Evolutionary conservation across 2,888 invertebrate species (phyloP).

Genomic region (Julus scandinavius): DNA sequence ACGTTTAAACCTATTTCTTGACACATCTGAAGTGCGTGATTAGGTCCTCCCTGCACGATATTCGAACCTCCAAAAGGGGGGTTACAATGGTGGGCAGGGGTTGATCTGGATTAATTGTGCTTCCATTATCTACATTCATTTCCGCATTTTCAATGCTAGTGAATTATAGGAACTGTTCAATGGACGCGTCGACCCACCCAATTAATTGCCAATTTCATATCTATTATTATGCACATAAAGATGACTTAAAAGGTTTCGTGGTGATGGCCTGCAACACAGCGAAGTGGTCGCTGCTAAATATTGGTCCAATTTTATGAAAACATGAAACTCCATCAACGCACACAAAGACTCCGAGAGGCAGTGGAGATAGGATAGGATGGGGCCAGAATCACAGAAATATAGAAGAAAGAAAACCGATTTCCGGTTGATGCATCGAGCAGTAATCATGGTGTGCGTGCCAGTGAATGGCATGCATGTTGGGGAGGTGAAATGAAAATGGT

Average conservation of each 20-base stretch:
- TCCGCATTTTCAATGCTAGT: constrained; percentile 8
- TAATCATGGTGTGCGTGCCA: constrained; percentile 20
- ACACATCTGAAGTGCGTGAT: neutral
- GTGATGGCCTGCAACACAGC: constrained; percentile 36
- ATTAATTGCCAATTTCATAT: constrained; percentile 50
- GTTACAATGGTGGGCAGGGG: neutral
- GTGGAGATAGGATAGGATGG: constrained; percentile 43
- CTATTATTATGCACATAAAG: constrained; percentile 45
- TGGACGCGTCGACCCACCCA: constrained; percentile 40
- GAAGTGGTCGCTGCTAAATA: neutral
- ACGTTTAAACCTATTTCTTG: neutral
- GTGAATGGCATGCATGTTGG: constrained; percentile 45
- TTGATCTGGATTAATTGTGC: constrained; percentile 34
- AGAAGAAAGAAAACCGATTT: constrained; percentile 50
- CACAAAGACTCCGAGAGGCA: constrained; percentile 8
- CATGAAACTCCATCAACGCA: constrained; percentile 33
- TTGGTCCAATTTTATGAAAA: constrained; percentile 37
- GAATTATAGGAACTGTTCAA: constrained; percentile 40
- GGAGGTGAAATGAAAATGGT: constrained; percentile 43
- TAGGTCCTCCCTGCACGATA: neutral
- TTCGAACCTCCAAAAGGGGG: neutral
- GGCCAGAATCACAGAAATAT: constrained; percentile 47
- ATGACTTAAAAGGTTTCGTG: constrained; percentile 50
- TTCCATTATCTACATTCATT: constrained; percentile 34
- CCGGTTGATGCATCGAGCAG: constrained; percentile 46